These are phyloP conservation scores for Tupaia tana DNA, from an alignment of 2,113 vertebrate species.

Conservation along the genomic window DNA sequence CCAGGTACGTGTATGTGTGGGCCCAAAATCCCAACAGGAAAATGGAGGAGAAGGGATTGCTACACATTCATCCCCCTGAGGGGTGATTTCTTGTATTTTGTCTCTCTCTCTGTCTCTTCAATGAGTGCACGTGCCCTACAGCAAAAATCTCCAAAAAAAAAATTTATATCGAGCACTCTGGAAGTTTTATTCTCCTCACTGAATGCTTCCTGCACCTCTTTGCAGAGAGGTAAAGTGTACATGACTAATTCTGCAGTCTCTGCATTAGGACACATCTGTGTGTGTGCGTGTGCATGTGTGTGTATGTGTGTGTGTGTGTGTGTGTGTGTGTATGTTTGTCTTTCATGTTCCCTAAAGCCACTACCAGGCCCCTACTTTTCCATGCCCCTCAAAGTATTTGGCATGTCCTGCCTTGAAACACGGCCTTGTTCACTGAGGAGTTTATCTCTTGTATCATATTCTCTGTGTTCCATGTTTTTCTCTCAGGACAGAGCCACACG, in stretches of 20 bases:
- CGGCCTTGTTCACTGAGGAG: background rate
- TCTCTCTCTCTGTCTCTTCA: too few species aligned
- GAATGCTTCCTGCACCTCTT: background rate
- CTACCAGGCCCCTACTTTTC: background rate
- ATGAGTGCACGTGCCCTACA: too few species aligned
- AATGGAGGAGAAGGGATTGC: too few species aligned
- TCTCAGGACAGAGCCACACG: background rate
- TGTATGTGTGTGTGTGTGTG: fast-evolving
- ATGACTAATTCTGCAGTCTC: background rate
- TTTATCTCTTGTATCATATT: background rate
- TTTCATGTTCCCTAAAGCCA: background rate
- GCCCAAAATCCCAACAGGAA: too few species aligned
- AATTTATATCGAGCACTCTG: background rate
- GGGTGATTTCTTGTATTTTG: too few species aligned
- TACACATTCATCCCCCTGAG: too few species aligned
- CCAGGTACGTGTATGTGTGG: too few species aligned
- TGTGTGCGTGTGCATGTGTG: background rate
- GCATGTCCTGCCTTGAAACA: background rate
- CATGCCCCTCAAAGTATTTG: background rate
- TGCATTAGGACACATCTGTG: background rate
- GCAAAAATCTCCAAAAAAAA: too few species aligned
- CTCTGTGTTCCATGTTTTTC: background rate
- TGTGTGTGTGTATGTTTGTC: fast-evolving
- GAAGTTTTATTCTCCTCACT: background rate
- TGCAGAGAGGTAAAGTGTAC: background rate